Evolutionary conservation across 2,888 invertebrate species (phyloP).

Genomic region (Sesamia inferens): DNA sequence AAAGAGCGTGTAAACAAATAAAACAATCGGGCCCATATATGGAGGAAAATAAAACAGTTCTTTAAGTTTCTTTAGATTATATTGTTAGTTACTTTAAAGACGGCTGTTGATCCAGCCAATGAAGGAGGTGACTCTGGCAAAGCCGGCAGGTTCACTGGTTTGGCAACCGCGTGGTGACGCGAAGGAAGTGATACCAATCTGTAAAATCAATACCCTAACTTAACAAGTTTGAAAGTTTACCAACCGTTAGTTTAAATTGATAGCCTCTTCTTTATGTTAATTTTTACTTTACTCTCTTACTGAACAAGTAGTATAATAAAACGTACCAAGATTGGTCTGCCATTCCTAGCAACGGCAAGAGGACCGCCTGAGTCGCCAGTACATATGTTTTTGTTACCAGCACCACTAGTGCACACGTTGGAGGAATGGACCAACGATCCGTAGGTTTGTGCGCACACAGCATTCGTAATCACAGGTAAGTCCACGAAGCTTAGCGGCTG

Average conservation of each 20-base stretch:
- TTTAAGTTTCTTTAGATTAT: neutral
- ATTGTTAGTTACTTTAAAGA: neutral
- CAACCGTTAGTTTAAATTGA: neutral
- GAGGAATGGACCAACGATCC: conserved; percentile 65
- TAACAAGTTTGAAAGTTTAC: neutral
- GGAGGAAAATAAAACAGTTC: neutral
- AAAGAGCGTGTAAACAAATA: too few species aligned
- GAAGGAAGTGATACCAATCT: conserved; percentile 75
- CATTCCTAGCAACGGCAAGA: conserved; percentile 57
- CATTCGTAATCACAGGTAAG: conserved; percentile 70
- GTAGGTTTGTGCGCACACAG: conserved; percentile 63
- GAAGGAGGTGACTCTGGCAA: conserved; percentile 70
- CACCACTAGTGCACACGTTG: conserved; percentile 75
- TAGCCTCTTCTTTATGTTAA: neutral
- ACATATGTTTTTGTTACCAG: conserved; percentile 67
- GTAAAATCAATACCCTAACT: conserved; percentile 18
- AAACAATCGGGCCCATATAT: too few species aligned
- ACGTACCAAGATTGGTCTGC: conserved; percentile 26
- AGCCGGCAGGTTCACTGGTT: conserved; percentile 64
- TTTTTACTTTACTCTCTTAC: neutral
- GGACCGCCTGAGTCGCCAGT: conserved; percentile 82
- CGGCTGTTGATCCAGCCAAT: conserved; percentile 55
- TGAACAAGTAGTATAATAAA: neutral
- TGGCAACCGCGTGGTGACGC: conserved; percentile 64
- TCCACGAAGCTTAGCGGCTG: conserved; percentile 20